phyloP scores from a whole-genome alignment of 2,888 invertebrate genomes.

The Nomada hirtipes region DNA sequence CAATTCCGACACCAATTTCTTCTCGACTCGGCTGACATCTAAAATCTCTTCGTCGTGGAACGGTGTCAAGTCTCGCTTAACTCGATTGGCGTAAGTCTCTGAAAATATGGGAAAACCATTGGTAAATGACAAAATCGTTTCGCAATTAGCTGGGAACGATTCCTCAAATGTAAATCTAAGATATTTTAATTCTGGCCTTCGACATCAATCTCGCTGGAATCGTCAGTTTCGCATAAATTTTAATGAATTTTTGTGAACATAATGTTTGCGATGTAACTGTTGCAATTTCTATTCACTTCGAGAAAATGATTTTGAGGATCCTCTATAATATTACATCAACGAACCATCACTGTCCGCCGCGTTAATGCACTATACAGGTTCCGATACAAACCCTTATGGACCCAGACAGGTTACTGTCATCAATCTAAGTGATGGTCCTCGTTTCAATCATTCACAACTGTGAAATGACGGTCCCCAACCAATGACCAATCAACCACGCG shows the following conservation, averaged over 20 bases:
- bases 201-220: too few relatives aligned
- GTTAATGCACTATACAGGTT: conserved; percentile 45
- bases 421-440: conserved; percentile 28
- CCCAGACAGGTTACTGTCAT: conserved; percentile 34
- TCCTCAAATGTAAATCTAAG: background rate
- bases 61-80: conserved; percentile 85
- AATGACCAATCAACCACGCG: conserved; percentile 6
- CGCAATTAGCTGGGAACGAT: background rate
- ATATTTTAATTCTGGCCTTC: background rate
- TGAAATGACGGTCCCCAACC: conserved; percentile 18
- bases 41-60: conserved; percentile 85
- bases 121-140: conserved; percentile 13
- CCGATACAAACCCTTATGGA: background rate
- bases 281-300: too few relatives aligned
- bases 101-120: conserved; percentile 12
- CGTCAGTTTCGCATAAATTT: background rate
- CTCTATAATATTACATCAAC: background rate
- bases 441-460: conserved; percentile 29
- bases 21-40: conserved; percentile 91
- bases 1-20: conserved; percentile 90
- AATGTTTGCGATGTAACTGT: too few relatives aligned
- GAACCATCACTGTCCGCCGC: background rate
- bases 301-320: background rate
- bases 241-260: too few relatives aligned
- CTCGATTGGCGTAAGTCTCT: conserved; percentile 90